phyloP scores from a whole-genome alignment of 2,113 vertebrate species.

The Hucho hucho region DNA sequence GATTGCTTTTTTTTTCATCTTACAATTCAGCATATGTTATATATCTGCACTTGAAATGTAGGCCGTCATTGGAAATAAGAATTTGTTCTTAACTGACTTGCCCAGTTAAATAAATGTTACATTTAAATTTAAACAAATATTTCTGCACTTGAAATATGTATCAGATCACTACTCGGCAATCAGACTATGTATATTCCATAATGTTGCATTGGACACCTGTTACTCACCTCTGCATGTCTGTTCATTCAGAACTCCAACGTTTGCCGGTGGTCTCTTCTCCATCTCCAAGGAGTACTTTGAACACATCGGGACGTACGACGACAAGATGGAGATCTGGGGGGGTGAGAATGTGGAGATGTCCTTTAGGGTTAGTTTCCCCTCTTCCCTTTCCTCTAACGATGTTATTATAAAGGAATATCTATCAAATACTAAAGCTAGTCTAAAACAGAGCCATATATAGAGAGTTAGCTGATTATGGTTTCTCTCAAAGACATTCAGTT shows the following conservation, averaged over 20 bases:
- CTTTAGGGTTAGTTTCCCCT: slow-evolving; percentile 83
- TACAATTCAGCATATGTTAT: too few relatives aligned
- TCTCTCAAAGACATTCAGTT: too few relatives aligned
- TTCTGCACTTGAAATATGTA: too few relatives aligned
- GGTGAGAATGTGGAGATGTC: slow-evolving; percentile 99
- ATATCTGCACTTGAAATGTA: too few relatives aligned
- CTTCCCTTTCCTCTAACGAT: neutral
- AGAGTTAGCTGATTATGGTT: neutral
- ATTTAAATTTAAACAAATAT: too few relatives aligned
- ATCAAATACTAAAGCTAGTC: neutral
- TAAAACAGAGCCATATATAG: neutral
- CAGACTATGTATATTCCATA: neutral
- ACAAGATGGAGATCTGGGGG: slow-evolving; percentile 99
- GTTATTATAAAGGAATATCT: neutral
- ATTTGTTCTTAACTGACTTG: too few relatives aligned
- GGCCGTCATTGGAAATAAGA: too few relatives aligned
- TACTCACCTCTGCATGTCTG: neutral
- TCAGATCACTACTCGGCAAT: neutral
- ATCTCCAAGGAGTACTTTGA: slow-evolving; percentile 93
- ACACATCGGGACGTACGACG: slow-evolving; percentile 92
- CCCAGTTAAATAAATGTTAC: too few relatives aligned
- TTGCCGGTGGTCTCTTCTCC: slow-evolving; percentile 93
- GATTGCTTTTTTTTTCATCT: neutral
- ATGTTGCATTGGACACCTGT: neutral
- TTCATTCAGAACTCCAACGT: slow-evolving; percentile 84